These are phyloP conservation scores for Agriopis aurantiaria DNA, from an alignment of 2,888 invertebrate genomes.

Conservation along the genomic window DNA sequence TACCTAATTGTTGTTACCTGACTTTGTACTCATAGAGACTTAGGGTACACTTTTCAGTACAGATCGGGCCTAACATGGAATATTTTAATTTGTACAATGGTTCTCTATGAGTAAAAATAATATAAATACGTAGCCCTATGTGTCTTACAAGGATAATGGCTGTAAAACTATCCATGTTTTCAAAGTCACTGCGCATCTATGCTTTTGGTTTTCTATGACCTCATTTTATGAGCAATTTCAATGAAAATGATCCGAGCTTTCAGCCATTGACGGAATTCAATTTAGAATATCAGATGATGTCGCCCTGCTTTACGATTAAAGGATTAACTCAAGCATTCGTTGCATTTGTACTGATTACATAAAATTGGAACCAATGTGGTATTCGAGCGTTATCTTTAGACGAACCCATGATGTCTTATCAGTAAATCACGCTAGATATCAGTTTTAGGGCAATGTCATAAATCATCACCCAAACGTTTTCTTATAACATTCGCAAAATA, in stretches of 20 bases:
- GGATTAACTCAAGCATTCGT: constrained; percentile 30
- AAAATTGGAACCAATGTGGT: constrained; percentile 25
- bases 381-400: constrained; percentile 33
- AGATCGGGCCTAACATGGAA: too few species aligned
- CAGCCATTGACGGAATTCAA: constrained; percentile 7
- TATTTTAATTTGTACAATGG: too few species aligned
- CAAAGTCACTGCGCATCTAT: too few species aligned
- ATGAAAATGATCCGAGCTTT: constrained; percentile 1
- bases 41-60: too few species aligned
- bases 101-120: too few species aligned
- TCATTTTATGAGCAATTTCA: constrained; percentile 6
- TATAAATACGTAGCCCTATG: too few species aligned
- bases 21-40: too few species aligned
- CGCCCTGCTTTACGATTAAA: not conserved
- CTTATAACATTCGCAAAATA: constrained; percentile 6
- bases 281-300: constrained; percentile 1
- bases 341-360: constrained; percentile 29
- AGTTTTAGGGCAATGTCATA: constrained; percentile 42
- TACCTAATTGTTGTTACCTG: too few species aligned
- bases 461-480: constrained; percentile 26
- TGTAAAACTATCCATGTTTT: too few species aligned
- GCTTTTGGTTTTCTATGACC: not conserved
- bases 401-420: constrained; percentile 44
- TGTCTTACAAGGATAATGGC: too few species aligned
- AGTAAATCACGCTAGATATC: constrained; percentile 46